Conservation (phyloP, 2,888 invertebrate species). For the Xestia rhomboidea region DNA sequence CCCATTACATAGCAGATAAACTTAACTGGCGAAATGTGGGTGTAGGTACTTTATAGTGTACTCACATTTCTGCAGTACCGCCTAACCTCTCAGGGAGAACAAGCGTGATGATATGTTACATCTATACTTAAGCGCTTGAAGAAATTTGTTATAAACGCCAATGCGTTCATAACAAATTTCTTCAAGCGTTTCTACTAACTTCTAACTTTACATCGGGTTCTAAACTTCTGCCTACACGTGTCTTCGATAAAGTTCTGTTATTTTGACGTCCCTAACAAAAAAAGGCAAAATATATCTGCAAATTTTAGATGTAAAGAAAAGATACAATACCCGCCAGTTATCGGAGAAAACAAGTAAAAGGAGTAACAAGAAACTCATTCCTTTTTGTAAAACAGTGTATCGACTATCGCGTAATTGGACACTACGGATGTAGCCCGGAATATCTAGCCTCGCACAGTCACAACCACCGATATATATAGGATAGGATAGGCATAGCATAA, state of each 20-base stretch:
- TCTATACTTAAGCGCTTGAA: no score
- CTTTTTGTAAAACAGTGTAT: slow-evolving; percentile 44
- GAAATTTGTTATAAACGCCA: no score
- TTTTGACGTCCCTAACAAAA: background rate
- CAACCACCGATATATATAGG: background rate
- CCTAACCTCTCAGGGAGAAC: background rate
- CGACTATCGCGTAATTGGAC: slow-evolving; percentile 55
- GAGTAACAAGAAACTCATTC: slow-evolving; percentile 30
- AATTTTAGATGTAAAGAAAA: slow-evolving; percentile 45
- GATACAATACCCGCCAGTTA: slow-evolving; percentile 32
- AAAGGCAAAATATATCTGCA: slow-evolving; percentile 12
- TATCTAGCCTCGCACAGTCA: slow-evolving; percentile 16
- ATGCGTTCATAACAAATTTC: slow-evolving; percentile 29
- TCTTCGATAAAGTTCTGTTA: slow-evolving; percentile 12
- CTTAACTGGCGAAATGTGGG: background rate
- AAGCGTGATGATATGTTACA: background rate
- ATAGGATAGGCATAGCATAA: background rate
- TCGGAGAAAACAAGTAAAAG: slow-evolving; percentile 23
- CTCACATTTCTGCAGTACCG: background rate
- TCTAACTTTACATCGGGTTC: slow-evolving; percentile 40
- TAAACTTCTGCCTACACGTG: slow-evolving; percentile 28
- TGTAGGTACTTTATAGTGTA: background rate
- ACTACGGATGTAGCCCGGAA: slow-evolving; percentile 23
- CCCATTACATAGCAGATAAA: slow-evolving; percentile 3
- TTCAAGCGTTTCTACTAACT: slow-evolving; percentile 50